Conservation (phyloP, 2,888 invertebrate species). For the Lasioglossum oenotherae region DNA sequence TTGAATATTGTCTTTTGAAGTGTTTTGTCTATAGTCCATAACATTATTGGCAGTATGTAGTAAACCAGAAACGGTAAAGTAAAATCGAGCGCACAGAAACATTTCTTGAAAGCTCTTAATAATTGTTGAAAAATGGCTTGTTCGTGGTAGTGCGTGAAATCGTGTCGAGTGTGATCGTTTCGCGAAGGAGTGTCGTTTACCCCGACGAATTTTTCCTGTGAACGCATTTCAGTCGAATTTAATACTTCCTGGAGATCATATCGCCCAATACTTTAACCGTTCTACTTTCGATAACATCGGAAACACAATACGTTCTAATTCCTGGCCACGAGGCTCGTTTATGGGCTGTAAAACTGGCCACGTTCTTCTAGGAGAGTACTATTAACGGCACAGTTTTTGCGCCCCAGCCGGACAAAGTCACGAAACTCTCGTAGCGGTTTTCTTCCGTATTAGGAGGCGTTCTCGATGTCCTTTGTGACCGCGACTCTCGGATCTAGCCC, state of each 20-base stretch:
- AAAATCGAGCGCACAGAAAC: not conserved
- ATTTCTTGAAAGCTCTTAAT: not conserved
- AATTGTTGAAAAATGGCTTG: not conserved
- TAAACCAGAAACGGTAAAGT: not conserved
- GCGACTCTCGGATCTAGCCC: not conserved
- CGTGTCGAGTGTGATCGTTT: not conserved
- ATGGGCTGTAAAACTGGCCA: constrained; percentile 61
- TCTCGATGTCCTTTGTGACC: constrained; percentile 5
- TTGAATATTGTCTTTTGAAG: not conserved
- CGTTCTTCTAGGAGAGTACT: constrained; percentile 52
- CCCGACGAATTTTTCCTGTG: constrained; percentile 19
- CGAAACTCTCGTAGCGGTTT: constrained; percentile 60
- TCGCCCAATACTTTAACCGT: constrained; percentile 43
- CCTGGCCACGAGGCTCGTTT: constrained; percentile 50
- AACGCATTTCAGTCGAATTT: constrained; percentile 14
- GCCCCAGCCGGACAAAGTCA: constrained; percentile 46
- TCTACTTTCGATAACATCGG: constrained; percentile 60
- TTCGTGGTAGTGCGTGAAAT: not conserved
- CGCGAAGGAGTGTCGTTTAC: not conserved
- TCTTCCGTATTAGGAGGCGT: constrained; percentile 36
- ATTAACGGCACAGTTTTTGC: constrained; percentile 63
- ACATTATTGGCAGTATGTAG: not conserved
- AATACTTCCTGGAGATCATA: constrained; percentile 38
- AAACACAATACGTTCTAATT: constrained; percentile 61
- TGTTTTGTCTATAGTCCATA: not conserved